A percentile compares a stretch with the other conserved stretches of the same genome.
Evolutionary conservation across 92 coral and sea anemone species (phyloP).

Genomic region (Muricea muricata): DNA sequence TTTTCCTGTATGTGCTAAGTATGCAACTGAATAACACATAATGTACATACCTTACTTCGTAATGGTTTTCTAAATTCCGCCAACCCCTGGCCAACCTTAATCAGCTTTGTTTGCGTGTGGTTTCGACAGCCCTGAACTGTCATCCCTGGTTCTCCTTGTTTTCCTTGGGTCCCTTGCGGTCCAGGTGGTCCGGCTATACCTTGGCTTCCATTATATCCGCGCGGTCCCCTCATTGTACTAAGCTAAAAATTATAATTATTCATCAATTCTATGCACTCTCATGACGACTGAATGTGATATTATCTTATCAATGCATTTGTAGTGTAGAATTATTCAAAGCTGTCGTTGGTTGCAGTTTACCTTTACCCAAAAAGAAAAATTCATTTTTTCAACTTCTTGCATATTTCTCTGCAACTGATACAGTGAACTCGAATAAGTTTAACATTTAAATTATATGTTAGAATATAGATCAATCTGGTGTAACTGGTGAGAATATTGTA

Average conservation of each 20-base stretch:
- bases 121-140: not conserved
- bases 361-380: not conserved
- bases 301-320: not conserved
- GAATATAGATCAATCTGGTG: no score
- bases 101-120: not conserved
- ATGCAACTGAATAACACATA: not conserved
- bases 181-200: conserved; percentile 56
- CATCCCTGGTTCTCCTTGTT: conserved; percentile 25
- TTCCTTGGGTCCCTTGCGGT: conserved; percentile 37
- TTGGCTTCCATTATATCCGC: conserved; percentile 48
- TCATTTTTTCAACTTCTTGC: not conserved
- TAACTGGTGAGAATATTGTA: no score
- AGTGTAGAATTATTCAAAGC: not conserved
- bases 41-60: not conserved
- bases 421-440: not conserved
- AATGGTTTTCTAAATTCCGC: not conserved
- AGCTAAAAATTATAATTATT: not conserved
- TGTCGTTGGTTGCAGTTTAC: not conserved
- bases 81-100: not conserved
- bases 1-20: no score
- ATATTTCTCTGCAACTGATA: not conserved
- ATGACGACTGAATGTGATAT: not conserved
- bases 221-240: conserved; percentile 25
- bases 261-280: not conserved
- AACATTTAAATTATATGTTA: no score